Base-by-base conservation (phyloP, 1,140 invertebrate species). In the Charaxes varanes region DNA sequence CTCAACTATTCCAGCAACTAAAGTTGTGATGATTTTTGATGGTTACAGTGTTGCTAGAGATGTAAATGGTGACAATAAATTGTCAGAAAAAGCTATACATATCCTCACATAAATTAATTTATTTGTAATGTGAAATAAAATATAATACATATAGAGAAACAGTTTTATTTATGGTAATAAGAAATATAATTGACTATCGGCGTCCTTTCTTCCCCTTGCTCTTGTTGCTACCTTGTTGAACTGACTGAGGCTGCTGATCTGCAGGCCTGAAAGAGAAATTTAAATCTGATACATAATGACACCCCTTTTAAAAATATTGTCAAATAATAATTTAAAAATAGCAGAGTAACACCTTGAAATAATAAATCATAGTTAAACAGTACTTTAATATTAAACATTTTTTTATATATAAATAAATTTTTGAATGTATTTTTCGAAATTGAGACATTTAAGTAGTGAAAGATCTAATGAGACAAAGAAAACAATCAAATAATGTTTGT, bases 141-240 rank as follows among this genome's bases (percentile, higher is more conserved):
- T n/a, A n/a, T n/a, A n/a, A n/a, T n/a, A n/a, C n/a, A n/a, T n/a
- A n/a, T n/a, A n/a, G n/a, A n/a, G n/a, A n/a, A n/a, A n/a, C n/a
- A n/a, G n/a, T n/a, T n/a, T n/a, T n/a, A n/a, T n/a, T n/a, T n/a
- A n/a, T n/a, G n/a, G n/a, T n/a, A n/a, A n/a, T n/a, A 17, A 41
- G 5, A 30, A 26, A 45, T 68, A n/a, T n/a, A n/a, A n/a, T n/a
- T n/a, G n/a, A n/a, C n/a, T 71, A 83, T 62, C 82, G 60, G 6
- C 80, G 54, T 14, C 79, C 80, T 58, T 85, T 85, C 41, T 84
- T 84, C 28, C 80, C 80, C 56, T 85, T 85, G 23, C 62, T 67
- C 43, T 84, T 82, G 33, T 51, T 66, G 26, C 56, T 59, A 2
- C 62, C 33, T 49, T 76, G 76, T 41, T 74, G 74, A 14, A 62